Evolutionary conservation across 2,113 vertebrate genomes (phyloP), one percentile per base, ranked within the genome.

Genomic region (Gracilinanus agilis): DNA sequence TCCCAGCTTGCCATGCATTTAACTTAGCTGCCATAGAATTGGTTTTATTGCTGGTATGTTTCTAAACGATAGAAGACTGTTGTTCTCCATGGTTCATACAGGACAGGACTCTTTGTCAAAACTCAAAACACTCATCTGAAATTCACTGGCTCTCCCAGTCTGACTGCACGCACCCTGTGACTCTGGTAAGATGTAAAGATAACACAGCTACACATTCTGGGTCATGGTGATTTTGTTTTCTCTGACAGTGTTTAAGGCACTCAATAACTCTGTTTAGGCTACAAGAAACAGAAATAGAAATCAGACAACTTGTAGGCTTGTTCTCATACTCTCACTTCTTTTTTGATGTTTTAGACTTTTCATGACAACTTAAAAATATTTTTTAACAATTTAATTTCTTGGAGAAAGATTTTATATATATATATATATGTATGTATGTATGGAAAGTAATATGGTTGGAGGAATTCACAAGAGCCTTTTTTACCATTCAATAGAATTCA

Each of bases 311-410:
- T 94, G 24, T 83, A 92, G 95, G 92, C 95, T 88, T 44, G 91
- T 94, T 92, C 61, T 94, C 91, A 91, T 92, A 92, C 9, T 92
- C 75, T 94, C 90, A 92, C 11, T 2, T 89, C 55, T 93, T 92
- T 95, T 95, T 96, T 94, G 34, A 75, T 98, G 94, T 96, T 96
- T 98, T 90, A 96, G 96, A 98, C 97, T 95, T 95, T 94, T 24
- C 67, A 58, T 92, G 94, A 1, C 94, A 96, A 94, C 95, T 95
- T 97, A 96, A 97, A 97, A 98, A 98, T 98, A 94, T 98, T 98
- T 97, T 96, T 96, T 94, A 97, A 96, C 94, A 97, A 25, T 29
- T 55, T 95, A 97, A 29, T 29, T 55, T 95, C 94, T 75, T 56
- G 24, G 44, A 90, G 44, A 92, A 89, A 93, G n/a, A 61, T 89